Conservation (phyloP, 2,113 vertebrate species). For the Cheirogaleus medius region DNA sequence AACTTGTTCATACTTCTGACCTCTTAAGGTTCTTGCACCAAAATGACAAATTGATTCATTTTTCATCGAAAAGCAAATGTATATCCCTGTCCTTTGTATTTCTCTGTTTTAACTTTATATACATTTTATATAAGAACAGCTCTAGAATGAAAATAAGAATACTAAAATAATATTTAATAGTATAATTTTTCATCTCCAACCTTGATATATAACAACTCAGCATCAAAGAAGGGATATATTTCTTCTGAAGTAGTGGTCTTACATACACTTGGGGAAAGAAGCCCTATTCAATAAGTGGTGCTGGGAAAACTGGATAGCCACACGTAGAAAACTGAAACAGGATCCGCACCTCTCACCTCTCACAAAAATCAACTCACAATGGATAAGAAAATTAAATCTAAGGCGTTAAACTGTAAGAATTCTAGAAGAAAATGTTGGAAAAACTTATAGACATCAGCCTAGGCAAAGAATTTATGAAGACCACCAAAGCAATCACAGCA, state of each 20-base stretch:
- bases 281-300: too few relatives aligned
- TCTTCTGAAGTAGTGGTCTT: background rate
- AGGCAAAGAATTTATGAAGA: too few relatives aligned
- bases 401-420: too few relatives aligned
- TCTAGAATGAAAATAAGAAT: conserved; percentile 4
- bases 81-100: background rate
- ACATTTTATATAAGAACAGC: background rate
- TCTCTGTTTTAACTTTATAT: background rate
- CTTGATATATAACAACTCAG: background rate
- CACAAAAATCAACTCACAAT: too few relatives aligned
- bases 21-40: background rate
- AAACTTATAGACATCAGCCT: too few relatives aligned
- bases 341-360: too few relatives aligned
- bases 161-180: background rate
- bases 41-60: background rate
- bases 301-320: too few relatives aligned
- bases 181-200: background rate
- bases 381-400: too few relatives aligned
- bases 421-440: too few relatives aligned
- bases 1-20: background rate
- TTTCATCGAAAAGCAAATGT: background rate
- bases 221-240: background rate
- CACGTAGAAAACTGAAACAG: too few relatives aligned
- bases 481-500: too few relatives aligned
- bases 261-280: too few relatives aligned